Evolutionary conservation across 2,113 vertebrate species (phyloP).

Genomic region (Pandion haliaetus): DNA sequence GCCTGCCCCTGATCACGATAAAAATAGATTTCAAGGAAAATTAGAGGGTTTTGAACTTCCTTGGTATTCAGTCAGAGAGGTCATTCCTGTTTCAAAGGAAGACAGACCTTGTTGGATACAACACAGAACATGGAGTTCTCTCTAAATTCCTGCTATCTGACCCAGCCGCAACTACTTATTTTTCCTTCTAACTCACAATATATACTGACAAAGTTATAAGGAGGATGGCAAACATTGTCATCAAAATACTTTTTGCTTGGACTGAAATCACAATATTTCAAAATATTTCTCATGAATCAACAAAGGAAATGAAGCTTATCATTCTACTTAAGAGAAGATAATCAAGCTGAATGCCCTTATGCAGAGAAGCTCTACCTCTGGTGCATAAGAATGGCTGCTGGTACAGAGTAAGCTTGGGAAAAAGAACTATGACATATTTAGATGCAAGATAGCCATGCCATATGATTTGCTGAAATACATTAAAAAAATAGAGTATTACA

Average conservation of each 20-base stretch:
- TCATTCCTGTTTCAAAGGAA: not conserved
- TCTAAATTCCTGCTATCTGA: not conserved
- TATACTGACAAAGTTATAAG: not conserved
- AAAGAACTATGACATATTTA: not conserved
- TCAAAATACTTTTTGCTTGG: not conserved
- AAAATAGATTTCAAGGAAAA: slow-evolving; percentile 37
- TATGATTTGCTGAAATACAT: not conserved
- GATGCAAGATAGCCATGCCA: not conserved
- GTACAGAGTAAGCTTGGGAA: not conserved
- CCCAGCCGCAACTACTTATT: not conserved
- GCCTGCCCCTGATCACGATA: not conserved
- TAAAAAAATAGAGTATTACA: not conserved
- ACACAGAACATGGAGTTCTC: not conserved
- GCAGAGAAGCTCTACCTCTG: not conserved
- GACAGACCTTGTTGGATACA: not conserved
- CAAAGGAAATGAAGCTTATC: not conserved
- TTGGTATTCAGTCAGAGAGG: not conserved
- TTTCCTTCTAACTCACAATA: not conserved
- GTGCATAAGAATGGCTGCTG: not conserved
- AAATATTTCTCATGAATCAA: not conserved
- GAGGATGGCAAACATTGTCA: not conserved
- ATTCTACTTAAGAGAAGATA: not conserved
- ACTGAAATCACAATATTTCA: not conserved
- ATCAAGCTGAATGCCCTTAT: not conserved
- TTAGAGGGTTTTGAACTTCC: slow-evolving; percentile 19